Percentiles rank a stretch among this genome's conserved stretches.
These are phyloP conservation scores for Euura saliciscinereae DNA, from an alignment of 1,140 invertebrate species.

Conservation along the genomic window DNA sequence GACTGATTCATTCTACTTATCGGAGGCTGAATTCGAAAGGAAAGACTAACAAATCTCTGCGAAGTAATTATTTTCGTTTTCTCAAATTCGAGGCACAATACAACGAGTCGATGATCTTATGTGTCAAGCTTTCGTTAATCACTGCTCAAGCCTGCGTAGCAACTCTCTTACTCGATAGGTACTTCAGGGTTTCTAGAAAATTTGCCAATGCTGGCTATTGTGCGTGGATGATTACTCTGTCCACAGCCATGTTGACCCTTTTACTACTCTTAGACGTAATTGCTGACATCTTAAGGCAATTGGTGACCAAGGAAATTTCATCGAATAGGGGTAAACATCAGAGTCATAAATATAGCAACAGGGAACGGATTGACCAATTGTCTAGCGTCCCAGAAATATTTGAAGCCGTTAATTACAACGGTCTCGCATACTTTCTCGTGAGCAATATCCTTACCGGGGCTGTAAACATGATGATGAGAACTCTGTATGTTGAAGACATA, in stretches of 20 bases:
- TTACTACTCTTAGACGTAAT: constrained; percentile 65
- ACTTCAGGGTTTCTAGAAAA: constrained; percentile 68
- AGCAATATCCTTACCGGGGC: constrained; percentile 81
- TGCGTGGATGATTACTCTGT: constrained; percentile 73
- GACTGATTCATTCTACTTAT: constrained; percentile 60
- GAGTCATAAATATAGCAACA: background rate
- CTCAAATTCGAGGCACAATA: constrained; percentile 37
- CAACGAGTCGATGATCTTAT: constrained; percentile 42
- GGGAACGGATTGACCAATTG: constrained; percentile 12
- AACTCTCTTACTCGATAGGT: constrained; percentile 56
- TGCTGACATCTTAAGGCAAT: constrained; percentile 38
- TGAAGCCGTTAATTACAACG: constrained; percentile 75
- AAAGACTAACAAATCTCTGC: constrained; percentile 11
- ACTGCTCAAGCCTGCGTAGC: constrained; percentile 56
- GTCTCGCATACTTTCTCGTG: constrained; percentile 77
- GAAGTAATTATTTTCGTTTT: constrained; percentile 39
- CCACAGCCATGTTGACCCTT: constrained; percentile 58
- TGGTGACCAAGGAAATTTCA: constrained; percentile 19
- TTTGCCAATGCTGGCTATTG: constrained; percentile 80
- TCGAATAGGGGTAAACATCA: constrained; percentile 2
- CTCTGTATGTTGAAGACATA: constrained; percentile 58
- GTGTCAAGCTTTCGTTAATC: constrained; percentile 52
- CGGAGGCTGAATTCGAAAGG: constrained; percentile 33
- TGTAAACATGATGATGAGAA: constrained; percentile 74
- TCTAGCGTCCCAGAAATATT: constrained; percentile 64